Evolutionary conservation across 2,797 vertebrate species (phyloP).

Genomic region (Hippoglossus hippoglossus): DNA sequence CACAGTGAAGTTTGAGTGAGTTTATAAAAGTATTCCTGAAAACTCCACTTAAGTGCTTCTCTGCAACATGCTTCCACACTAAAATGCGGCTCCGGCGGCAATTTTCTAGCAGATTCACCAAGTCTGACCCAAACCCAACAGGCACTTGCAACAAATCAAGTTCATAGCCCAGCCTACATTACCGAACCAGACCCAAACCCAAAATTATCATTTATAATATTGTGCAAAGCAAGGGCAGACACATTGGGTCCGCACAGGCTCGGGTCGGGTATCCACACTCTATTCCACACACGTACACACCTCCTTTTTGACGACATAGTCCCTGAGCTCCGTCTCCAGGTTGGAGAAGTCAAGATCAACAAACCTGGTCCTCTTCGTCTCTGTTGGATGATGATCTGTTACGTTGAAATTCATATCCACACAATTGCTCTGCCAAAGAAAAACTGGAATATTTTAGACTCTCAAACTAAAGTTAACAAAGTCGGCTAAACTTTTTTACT

Average conservation of each 20-base stretch:
- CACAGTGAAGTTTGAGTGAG: constrained; percentile 1
- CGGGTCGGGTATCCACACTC: too few relatives aligned
- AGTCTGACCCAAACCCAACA: too few relatives aligned
- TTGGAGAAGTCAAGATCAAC: constrained; percentile 48
- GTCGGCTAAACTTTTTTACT: too few relatives aligned
- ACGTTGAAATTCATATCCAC: constrained; percentile 55
- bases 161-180: too few relatives aligned
- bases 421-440: constrained; percentile 53
- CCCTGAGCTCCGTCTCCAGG: constrained; percentile 68
- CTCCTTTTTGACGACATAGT: constrained; percentile 58
- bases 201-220: too few relatives aligned
- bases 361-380: constrained; percentile 7
- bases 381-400: constrained; percentile 5
- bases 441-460: neutral
- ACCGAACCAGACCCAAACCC: too few relatives aligned
- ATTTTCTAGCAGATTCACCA: too few relatives aligned
- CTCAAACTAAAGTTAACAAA: constrained; percentile 1
- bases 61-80: neutral
- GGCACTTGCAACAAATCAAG: too few relatives aligned
- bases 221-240: too few relatives aligned
- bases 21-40: neutral
- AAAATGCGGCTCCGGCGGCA: too few relatives aligned
- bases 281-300: constrained; percentile 43
- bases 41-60: neutral
- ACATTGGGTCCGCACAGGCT: too few relatives aligned